Evolutionary conservation across 2,888 invertebrate genomes (phyloP).

Genomic region (Aquatica leii): DNA sequence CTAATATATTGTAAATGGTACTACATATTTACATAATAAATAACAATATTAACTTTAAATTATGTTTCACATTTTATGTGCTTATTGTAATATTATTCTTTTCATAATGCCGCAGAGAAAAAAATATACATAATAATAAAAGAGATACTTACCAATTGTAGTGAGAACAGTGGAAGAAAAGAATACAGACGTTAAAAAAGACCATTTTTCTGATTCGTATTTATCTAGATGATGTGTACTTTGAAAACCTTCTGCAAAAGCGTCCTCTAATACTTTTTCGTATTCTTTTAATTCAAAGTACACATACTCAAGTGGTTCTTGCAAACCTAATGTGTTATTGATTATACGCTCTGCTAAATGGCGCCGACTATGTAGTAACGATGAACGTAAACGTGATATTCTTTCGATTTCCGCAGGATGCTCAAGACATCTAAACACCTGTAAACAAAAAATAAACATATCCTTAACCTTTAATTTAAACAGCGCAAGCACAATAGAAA

Average conservation of each 20-base stretch:
- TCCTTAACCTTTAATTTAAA: too few relatives aligned
- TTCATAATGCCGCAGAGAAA: too few relatives aligned
- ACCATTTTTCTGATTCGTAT: conserved; percentile 71
- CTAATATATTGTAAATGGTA: too few relatives aligned
- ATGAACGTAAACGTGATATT: conserved; percentile 61
- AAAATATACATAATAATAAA: too few relatives aligned
- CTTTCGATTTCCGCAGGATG: conserved; percentile 78
- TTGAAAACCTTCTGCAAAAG: conserved; percentile 60
- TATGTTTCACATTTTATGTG: too few relatives aligned
- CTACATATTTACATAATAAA: too few relatives aligned
- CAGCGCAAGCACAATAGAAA: too few relatives aligned
- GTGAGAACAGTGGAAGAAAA: conserved; percentile 91
- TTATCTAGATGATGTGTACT: conserved; percentile 26
- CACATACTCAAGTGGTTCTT: conserved; percentile 67
- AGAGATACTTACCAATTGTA: conserved; percentile 78
- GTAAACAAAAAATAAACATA: too few relatives aligned
- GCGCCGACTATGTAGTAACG: conserved; percentile 64
- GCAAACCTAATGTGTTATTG: conserved; percentile 66
- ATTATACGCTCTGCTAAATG: conserved; percentile 68
- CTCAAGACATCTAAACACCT: conserved; percentile 83
- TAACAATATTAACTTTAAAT: too few relatives aligned
- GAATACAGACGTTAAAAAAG: conserved; percentile 83
- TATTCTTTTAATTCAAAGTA: conserved; percentile 64
- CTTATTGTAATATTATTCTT: too few relatives aligned
- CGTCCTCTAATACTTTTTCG: conserved; percentile 73